Evolutionary conservation across 1,140 invertebrate species (phyloP).

Genomic region (Acromyrmex echinatior): DNA sequence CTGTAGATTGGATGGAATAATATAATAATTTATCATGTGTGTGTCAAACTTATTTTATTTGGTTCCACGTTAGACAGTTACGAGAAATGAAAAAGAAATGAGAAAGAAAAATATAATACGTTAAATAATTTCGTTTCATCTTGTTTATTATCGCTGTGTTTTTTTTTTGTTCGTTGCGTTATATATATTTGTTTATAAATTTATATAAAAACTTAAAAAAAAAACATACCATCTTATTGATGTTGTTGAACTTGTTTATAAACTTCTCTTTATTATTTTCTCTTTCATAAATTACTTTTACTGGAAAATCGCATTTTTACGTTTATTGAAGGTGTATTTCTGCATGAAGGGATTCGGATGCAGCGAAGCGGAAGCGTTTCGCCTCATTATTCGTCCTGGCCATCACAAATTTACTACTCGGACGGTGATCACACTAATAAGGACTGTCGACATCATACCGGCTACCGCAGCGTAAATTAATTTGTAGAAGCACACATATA

Average conservation of each 20-base stretch:
- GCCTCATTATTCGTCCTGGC: constrained; percentile 34
- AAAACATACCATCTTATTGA: neutral
- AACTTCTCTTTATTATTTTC: neutral
- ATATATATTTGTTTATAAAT: neutral
- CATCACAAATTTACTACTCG: constrained; percentile 26
- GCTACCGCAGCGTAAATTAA: constrained; percentile 50
- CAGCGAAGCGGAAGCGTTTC: neutral
- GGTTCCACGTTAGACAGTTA: neutral
- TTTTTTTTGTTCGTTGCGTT: neutral
- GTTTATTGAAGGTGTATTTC: constrained; percentile 22
- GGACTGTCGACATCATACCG: constrained; percentile 28
- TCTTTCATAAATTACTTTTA: neutral
- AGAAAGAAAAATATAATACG: neutral
- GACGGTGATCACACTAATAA: constrained; percentile 46
- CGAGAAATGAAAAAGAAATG: neutral
- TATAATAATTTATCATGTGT: neutral
- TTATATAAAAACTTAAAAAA: neutral
- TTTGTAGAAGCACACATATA: constrained; percentile 14
- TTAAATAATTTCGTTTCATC: neutral
- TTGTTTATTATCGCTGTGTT: neutral
- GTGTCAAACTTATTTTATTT: neutral
- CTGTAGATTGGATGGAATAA: neutral
- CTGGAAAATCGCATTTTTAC: neutral
- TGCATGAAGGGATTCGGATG: constrained; percentile 7
- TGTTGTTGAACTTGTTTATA: neutral